Conservation (phyloP, 1,140 invertebrate species). For the Reticulitermes speratus region DNA sequence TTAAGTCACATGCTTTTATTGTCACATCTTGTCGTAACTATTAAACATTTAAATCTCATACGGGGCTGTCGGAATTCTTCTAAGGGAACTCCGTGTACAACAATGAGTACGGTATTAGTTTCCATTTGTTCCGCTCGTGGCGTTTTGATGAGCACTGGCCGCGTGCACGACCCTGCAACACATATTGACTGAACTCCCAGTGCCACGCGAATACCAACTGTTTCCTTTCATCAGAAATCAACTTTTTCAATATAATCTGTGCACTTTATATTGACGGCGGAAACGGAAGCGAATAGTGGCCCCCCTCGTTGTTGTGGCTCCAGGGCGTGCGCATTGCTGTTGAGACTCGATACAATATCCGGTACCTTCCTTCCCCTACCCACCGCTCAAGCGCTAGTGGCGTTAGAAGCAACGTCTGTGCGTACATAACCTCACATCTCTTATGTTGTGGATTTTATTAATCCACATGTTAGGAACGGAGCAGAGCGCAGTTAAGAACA, state of each 20-base stretch:
- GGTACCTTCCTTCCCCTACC: not conserved
- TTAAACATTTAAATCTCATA: no score
- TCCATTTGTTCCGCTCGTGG: no score
- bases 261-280: constrained; percentile 17
- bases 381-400: not conserved
- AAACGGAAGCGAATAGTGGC: constrained; percentile 17
- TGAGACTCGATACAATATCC: constrained; percentile 15
- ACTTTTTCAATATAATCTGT: constrained; percentile 19
- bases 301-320: not conserved
- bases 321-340: constrained; percentile 1
- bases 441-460: not conserved
- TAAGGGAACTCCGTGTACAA: no score
- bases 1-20: no score
- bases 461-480: not conserved
- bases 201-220: constrained; percentile 6
- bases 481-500: no score
- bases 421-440: constrained; percentile 9
- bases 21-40: no score
- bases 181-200: not conserved
- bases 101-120: no score
- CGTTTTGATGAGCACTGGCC: not conserved
- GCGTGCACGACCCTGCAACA: not conserved
- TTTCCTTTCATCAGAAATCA: constrained; percentile 13
- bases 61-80: no score
- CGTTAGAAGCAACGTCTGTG: not conserved